Conservation (phyloP, 2,113 vertebrate species). For the Rhizomys pruinosus region DNA sequence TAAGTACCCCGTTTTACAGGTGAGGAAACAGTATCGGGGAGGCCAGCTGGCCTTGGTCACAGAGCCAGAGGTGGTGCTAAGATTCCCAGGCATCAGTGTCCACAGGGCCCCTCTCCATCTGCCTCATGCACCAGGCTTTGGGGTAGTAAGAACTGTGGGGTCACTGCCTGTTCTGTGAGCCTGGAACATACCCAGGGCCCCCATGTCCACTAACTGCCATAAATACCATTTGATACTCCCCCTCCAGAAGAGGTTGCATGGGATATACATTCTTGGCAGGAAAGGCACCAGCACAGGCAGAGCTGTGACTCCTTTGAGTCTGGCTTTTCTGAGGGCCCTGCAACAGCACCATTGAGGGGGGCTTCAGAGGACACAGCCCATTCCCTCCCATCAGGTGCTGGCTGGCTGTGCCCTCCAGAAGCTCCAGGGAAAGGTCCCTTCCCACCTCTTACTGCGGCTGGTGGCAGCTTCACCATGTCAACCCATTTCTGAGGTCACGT, state of each 20-base stretch:
- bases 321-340: neutral
- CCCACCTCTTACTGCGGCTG: neutral
- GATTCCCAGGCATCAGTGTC: neutral
- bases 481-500: neutral
- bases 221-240: neutral
- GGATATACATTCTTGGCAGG: neutral
- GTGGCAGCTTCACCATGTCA: accelerated
- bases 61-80: too few relatives aligned
- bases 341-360: accelerated
- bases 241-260: neutral
- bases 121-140: neutral
- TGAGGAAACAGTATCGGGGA: too few relatives aligned
- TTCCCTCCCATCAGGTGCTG: neutral
- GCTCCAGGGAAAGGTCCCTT: accelerated
- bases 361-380: neutral
- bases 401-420: accelerated
- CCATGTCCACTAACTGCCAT: neutral
- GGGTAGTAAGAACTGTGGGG: accelerated
- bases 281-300: accelerated
- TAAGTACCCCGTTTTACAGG: neutral
- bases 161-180: accelerated
- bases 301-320: neutral
- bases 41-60: neutral
- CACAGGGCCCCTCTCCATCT: neutral
- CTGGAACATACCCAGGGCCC: neutral